Percentiles rank a stretch among this genome's conserved stretches.
These are phyloP conservation scores for Triops cancriformis DNA, from an alignment of 1,140 invertebrate species.

Conservation along the genomic window DNA sequence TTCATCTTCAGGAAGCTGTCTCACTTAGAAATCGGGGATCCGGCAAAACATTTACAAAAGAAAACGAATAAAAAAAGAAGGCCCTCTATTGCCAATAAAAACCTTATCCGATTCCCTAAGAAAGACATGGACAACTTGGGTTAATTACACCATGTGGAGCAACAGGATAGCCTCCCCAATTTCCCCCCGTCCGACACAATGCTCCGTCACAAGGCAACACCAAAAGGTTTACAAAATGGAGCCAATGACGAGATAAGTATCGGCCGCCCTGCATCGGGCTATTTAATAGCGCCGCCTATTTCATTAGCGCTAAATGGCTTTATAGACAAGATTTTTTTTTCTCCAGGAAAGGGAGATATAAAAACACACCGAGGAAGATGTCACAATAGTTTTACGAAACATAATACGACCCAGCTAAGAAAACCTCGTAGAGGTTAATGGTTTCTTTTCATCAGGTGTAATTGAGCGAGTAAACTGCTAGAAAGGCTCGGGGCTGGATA, in stretches of 20 bases:
- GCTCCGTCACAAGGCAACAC: not conserved
- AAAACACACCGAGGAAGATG: no score
- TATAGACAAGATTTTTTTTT: not conserved
- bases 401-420: not conserved
- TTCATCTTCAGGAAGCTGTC: not conserved
- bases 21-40: not conserved
- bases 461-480: not conserved
- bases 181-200: not conserved
- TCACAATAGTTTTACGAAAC: not conserved
- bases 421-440: not conserved
- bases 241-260: not conserved
- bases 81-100: not conserved
- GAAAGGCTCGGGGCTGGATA: no score
- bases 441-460: not conserved
- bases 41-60: not conserved
- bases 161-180: not conserved
- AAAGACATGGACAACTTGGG: not conserved
- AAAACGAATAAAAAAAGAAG: not conserved
- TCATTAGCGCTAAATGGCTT: slow-evolving; percentile 4
- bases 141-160: not conserved
- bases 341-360: not conserved
- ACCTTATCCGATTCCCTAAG: not conserved
- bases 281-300: not conserved
- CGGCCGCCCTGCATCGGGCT: not conserved
- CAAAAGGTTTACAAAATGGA: not conserved